These are phyloP conservation scores for Gallinago jamesoni DNA, from an alignment of 2,113 vertebrate genomes.

Conservation along the genomic window DNA sequence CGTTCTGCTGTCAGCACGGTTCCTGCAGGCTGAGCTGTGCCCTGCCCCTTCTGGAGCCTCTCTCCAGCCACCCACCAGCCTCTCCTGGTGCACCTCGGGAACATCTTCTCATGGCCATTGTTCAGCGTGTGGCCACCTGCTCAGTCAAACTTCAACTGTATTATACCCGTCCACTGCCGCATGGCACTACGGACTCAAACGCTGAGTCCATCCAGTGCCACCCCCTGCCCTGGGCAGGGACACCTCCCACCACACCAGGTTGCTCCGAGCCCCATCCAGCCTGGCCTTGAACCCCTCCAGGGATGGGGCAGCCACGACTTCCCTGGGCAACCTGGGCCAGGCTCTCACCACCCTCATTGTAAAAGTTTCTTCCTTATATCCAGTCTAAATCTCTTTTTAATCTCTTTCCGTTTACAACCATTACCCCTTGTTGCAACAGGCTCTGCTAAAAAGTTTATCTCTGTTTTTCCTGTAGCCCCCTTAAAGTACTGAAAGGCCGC, in stretches of 20 bases:
- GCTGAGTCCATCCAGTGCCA: background rate
- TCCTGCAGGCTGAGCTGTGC: background rate
- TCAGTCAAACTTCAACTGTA: background rate
- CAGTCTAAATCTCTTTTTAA: background rate
- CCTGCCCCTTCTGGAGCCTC: background rate
- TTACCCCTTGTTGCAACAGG: background rate
- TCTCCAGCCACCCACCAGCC: background rate
- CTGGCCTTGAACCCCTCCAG: background rate
- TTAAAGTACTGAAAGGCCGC: background rate
- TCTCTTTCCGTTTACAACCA: background rate
- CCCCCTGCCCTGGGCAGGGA: background rate
- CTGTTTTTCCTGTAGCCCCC: background rate
- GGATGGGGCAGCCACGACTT: too few relatives aligned
- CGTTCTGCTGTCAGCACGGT: background rate
- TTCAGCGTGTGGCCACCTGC: background rate
- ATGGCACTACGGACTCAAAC: background rate
- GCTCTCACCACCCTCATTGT: too few relatives aligned
- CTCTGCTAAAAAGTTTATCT: background rate
- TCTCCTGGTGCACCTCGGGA: background rate
- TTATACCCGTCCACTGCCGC: background rate
- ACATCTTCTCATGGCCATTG: background rate
- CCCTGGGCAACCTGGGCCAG: background rate
- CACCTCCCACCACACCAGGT: background rate
- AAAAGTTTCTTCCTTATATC: background rate
- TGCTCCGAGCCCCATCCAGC: background rate